Conservation (phyloP, 2,888 invertebrate species). For the Cantharis rustica region DNA sequence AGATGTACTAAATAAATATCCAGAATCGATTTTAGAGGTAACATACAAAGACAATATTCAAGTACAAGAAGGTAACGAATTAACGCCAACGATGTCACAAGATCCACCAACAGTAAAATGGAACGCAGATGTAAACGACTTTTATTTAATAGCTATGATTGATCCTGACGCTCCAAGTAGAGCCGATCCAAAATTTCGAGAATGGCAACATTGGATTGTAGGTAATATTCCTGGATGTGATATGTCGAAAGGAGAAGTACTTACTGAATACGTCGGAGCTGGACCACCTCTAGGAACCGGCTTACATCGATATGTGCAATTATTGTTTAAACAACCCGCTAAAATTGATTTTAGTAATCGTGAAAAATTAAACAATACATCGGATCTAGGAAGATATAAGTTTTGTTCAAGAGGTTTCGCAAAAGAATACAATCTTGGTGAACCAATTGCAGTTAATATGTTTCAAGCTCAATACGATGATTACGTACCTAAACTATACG, state of each 20-base stretch:
- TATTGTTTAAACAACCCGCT: conserved; percentile 69
- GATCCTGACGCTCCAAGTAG: conserved; percentile 82
- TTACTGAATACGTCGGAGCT: conserved; percentile 67
- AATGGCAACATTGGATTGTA: conserved; percentile 80
- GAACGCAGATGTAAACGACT: conserved; percentile 62
- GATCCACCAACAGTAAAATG: conserved; percentile 70
- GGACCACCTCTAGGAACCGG: conserved; percentile 75
- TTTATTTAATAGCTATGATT: conserved; percentile 67
- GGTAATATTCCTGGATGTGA: conserved; percentile 72
- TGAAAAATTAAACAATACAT: conserved; percentile 3
- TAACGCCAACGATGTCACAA: conserved; percentile 76
- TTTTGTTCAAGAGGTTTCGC: conserved; percentile 63
- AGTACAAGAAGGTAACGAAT: conserved; percentile 62
- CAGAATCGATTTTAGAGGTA: neutral
- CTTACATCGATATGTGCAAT: conserved; percentile 74
- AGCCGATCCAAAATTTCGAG: conserved; percentile 68
- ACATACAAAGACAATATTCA: neutral
- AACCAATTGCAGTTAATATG: conserved; percentile 67
- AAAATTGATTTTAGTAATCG: conserved; percentile 51
- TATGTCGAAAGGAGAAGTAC: conserved; percentile 65
- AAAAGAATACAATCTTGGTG: conserved; percentile 62
- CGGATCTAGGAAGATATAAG: conserved; percentile 49
- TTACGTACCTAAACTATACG: neutral
- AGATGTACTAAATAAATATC: neutral
- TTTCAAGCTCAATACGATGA: conserved; percentile 55